Base-by-base conservation (phyloP, 2,797 vertebrate species). In the Megalops cyprinoides region DNA sequence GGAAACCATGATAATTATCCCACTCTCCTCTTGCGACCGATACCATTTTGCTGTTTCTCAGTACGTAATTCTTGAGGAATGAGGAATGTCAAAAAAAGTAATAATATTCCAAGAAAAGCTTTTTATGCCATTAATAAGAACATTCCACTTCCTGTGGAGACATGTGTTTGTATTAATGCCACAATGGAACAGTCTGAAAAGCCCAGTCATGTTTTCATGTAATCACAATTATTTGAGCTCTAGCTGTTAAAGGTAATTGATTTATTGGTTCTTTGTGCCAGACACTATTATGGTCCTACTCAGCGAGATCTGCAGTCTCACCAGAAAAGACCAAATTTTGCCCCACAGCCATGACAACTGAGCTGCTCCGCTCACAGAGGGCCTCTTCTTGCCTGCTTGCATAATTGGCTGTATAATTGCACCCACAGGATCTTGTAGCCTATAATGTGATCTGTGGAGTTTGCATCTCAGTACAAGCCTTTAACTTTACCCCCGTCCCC, bases 221-320 rank as follows among this genome's bases (percentile, higher is more conserved):
- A 94, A 96, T 95, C 93, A 87, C 90, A 93, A 82, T 93, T 94
- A 94, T 90, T 91, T 95, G 95, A 95, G 94, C 86, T 65, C 87
- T 78, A 85, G 89, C 91, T 94, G 93, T 95, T 96, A 92, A 91
- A 96, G 86, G 90, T 92, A 93, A 98, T 97, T 97, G 96, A 99
- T 97, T 97, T 97, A 97, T 97, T 95, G 95, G 92, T 93, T n/a
- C 92, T 94, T 92, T 88, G 87, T 93, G 94, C 86, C 90, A 94
- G 94, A 91, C 92, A 90, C 92, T 94, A 96, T 97, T 96, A 96
- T 97, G 94, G 94, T 91, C 90, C 85, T 90, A 90, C 95, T 96
- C 96, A 81, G n/a, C 90, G 96, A 94, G 95, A 97, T 91, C 81
- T 80, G 83, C 89, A 91, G 89, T 90, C 90, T 92, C 94, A 93